phyloP scores from a whole-genome alignment of 2,797 vertebrate species.

The Danionella dracula region DNA sequence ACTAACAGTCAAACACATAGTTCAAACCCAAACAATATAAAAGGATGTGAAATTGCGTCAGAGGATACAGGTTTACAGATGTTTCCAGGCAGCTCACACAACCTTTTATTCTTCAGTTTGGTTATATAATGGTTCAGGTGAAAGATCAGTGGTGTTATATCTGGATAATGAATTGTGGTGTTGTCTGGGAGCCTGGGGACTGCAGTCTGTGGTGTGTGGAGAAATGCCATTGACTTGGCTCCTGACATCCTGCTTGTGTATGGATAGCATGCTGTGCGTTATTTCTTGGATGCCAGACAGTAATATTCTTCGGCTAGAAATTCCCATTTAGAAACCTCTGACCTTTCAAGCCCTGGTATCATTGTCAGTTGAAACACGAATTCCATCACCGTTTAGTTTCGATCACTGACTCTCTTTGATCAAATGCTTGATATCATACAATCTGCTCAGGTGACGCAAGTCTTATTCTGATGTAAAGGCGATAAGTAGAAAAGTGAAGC shows the following conservation, averaged over 20 bases:
- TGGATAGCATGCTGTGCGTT: constrained; percentile 26
- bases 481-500: neutral
- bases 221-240: constrained; percentile 26
- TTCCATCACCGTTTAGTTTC: constrained; percentile 26
- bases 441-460: neutral
- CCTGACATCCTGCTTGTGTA: constrained; percentile 14
- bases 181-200: neutral
- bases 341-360: constrained; percentile 19
- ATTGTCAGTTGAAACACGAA: constrained; percentile 27
- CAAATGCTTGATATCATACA: constrained; percentile 6
- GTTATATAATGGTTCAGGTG: neutral
- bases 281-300: constrained; percentile 11
- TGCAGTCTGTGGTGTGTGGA: neutral
- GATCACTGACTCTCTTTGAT: constrained; percentile 12
- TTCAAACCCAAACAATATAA: neutral
- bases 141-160: neutral
- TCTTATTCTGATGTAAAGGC: neutral
- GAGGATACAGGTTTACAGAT: neutral
- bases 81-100: neutral
- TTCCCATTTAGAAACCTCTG: constrained; percentile 30
- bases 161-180: constrained; percentile 9
- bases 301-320: constrained; percentile 21
- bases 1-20: neutral
- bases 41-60: neutral
- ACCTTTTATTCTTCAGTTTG: neutral